Evolutionary conservation across 2,797 vertebrate species (phyloP), one percentile per base, ranked within the genome.

Genomic region (Capromys pilorides): DNA sequence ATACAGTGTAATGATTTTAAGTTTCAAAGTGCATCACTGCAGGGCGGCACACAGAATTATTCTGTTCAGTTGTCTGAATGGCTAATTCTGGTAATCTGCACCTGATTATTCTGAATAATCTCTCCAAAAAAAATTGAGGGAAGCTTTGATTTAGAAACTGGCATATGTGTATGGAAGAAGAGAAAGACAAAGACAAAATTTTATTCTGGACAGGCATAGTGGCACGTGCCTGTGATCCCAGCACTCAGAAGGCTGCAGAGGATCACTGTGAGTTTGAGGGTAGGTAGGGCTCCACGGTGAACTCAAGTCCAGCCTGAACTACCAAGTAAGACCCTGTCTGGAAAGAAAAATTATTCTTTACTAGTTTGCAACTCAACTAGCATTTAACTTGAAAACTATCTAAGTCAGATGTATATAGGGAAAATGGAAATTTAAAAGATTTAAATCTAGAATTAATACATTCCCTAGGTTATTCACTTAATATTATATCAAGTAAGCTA

Each of bases 401-500:
- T 67, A 41, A 80, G 45, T 88, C 54, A 93, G 88, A 88, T 31
- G 5, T 85, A 67, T 33, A 73, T 19, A 81, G 1, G 78, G 49
- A 89, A 96, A 51, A 4, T 5, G 78, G 57, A 86, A 86, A 71
- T 54, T 73, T 49, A 90, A 75, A 89, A 94, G 19, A 90, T 71
- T 85, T 88, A 92, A 93, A 88, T 85, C 21, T 8, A 90, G 2
- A 54, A 77, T 91, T 21, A 89, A 26, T 90, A 71, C 31, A 79
- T 75, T 79, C 19, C 3, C 13, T 39, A 5, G 18, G n/a, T 39
- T 82, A 92, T 12, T 77, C 33, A 21, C 3, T 86, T 96, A 90
- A 79, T 81, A 59, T 91, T 92, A 93, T 59, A 84, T 3, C 5
- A 78, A 80, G 61, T 80, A 94, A 96, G 78, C 2, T 79, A 86